Evolutionary conservation across 2,888 invertebrate species (phyloP), one percentile per base, ranked within the genome.

Genomic region (Pherbina coryleti): DNA sequence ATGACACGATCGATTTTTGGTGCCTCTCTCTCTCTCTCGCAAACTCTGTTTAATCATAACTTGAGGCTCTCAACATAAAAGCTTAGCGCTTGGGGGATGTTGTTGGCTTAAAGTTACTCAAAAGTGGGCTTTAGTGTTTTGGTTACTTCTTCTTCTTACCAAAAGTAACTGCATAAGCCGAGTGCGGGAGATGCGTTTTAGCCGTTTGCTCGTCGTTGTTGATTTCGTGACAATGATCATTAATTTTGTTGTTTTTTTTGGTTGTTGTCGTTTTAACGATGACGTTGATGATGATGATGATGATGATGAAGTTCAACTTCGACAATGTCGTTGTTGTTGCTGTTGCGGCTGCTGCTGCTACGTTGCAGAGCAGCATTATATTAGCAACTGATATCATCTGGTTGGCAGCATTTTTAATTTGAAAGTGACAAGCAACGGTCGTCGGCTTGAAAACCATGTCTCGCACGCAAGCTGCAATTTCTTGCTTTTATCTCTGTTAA

Each of bases 401-500:
- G 81, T 83, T 82, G 82, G 84, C 86, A 86, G 86, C 89, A 89
- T 89, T 89, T 89, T 85, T 81, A 86, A 86, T 85, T 86, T 86
- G 88, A 87, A 85, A 87, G 88, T 87, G 88, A 86, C 86, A 87
- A 88, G 86, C 84, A 82, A 83, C 89, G 88, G 87, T 86, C 87
- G 85, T 82, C 75, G 78, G 79, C 62, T 60, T 4, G 17, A 44
- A 49, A 69, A 37, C 81, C 81, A 81, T 81, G 81, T 81, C 80
- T 73, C 71, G 67, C 19, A 67, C 22, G 17, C 51, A 73, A 22
- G 37, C 60, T 49, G 64, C 25, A 69, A 66, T 69, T 69, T 51
- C 14, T 34, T 62, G 28, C 22, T 34, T 64, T 64, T 25, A 64
- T 31, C 34, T 25, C 25, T 34, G 5, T 31, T 62, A 5, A 14